Conservation (phyloP, 2,113 vertebrate species). For the Pachyramphus minor region DNA sequence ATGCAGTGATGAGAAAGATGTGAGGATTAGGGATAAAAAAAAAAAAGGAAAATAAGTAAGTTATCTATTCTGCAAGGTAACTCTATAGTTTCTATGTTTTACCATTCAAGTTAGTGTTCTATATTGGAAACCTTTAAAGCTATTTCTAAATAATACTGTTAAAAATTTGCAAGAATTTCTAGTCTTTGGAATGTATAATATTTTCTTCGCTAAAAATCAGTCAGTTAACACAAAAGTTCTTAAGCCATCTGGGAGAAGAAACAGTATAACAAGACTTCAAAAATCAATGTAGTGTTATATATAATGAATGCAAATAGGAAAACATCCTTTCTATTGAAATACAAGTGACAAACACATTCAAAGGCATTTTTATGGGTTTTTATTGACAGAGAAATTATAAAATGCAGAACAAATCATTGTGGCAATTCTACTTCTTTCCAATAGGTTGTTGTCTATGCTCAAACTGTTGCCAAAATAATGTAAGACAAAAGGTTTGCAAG, state of each 20-base stretch:
- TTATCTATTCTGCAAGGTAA: neutral
- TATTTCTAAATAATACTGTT: neutral
- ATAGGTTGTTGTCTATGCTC: neutral
- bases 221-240: neutral
- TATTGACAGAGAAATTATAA: neutral
- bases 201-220: neutral
- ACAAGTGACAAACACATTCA: neutral
- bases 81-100: neutral
- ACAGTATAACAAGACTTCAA: neutral
- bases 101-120: neutral
- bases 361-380: neutral
- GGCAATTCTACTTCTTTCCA: neutral
- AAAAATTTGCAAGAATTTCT: neutral
- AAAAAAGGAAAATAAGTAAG: neutral
- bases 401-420: constrained; percentile 7
- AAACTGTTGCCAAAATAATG: neutral
- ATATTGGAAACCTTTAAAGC: neutral
- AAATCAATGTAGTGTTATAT: neutral
- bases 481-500: neutral
- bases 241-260: neutral
- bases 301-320: neutral
- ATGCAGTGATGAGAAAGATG: neutral
- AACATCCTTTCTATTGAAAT: neutral
- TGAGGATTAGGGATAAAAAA: neutral
- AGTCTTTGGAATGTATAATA: neutral